Percentiles rank a stretch among this genome's conserved stretches.
These are phyloP conservation scores for Adela reaumurella DNA, from an alignment of 2,888 invertebrate species.

Conservation along the genomic window DNA sequence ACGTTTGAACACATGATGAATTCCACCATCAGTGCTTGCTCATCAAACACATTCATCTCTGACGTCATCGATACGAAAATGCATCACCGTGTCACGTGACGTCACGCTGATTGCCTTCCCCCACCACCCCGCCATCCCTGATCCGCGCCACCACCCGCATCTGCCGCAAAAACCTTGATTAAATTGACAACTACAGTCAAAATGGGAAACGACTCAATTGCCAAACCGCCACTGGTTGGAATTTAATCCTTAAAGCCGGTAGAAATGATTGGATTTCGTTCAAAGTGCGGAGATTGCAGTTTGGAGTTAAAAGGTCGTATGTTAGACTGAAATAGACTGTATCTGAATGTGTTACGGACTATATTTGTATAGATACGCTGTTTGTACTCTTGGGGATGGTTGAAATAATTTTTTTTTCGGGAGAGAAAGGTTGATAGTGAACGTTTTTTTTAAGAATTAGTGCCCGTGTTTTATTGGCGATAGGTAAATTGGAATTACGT, in stretches of 20 bases:
- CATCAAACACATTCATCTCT: neutral
- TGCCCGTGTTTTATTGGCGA: slow-evolving; percentile 21
- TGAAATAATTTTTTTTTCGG: neutral
- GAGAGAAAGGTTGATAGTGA: neutral
- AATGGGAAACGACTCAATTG: neutral
- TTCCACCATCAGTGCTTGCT: neutral
- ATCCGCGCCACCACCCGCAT: neutral
- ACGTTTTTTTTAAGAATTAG: slow-evolving; percentile 42
- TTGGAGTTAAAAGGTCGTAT: neutral
- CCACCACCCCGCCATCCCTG: neutral
- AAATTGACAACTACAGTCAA: neutral
- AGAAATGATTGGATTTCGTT: neutral
- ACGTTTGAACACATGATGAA: no score
- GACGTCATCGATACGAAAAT: neutral
- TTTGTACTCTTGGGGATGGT: neutral
- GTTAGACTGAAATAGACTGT: neutral
- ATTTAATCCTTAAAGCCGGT: neutral
- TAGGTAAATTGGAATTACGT: slow-evolving; percentile 49
- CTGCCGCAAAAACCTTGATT: neutral
- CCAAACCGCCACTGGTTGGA: neutral
- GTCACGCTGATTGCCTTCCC: neutral
- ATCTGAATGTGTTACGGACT: no score
- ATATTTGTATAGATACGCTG: no score
- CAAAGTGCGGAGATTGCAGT: neutral
- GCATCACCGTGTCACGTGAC: neutral